A percentile compares a stretch with the other conserved stretches of the same genome.
Evolutionary conservation across 2,797 vertebrate genomes (phyloP).

Genomic region (Discoglossus pictus): DNA sequence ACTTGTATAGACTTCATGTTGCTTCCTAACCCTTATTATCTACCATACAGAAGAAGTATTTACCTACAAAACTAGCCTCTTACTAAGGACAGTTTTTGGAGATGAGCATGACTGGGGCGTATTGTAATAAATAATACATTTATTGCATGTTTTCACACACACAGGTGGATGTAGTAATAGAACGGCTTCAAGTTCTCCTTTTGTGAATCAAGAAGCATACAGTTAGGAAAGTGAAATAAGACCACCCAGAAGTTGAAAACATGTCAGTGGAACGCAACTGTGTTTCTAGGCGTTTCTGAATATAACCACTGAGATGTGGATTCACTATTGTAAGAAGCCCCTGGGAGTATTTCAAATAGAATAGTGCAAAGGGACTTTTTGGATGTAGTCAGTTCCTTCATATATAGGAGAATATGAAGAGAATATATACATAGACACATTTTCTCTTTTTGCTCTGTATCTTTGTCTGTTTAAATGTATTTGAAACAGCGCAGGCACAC

Average conservation of each 20-base stretch:
- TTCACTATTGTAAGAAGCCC: constrained; percentile 3
- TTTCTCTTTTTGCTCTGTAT: too few relatives aligned
- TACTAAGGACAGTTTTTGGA: constrained; percentile 22
- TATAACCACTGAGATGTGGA: constrained; percentile 17
- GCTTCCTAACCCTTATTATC: constrained; percentile 56
- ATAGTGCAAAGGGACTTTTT: too few relatives aligned
- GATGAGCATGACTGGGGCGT: constrained; percentile 5
- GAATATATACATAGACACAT: too few relatives aligned
- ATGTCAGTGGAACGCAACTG: constrained; percentile 4
- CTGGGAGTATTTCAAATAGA: background rate
- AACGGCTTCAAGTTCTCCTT: background rate
- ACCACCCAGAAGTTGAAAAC: constrained; percentile 27
- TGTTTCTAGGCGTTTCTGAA: constrained; percentile 6
- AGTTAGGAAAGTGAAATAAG: constrained; percentile 18
- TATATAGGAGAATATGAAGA: too few relatives aligned
- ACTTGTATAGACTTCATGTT: constrained; percentile 72
- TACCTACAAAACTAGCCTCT: constrained; percentile 38
- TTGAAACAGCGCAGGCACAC: too few relatives aligned
- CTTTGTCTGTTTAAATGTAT: too few relatives aligned
- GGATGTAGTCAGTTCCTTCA: too few relatives aligned
- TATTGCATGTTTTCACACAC: constrained; percentile 35
- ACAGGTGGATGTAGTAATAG: constrained; percentile 14
- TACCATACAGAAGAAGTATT: constrained; percentile 53
- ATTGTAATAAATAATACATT: constrained; percentile 36
- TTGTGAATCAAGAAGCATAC: constrained; percentile 39